Percentiles rank a stretch among this genome's conserved stretches.
Conservation (phyloP, 2,113 vertebrate species). For the Psephotus haematonotus region DNA sequence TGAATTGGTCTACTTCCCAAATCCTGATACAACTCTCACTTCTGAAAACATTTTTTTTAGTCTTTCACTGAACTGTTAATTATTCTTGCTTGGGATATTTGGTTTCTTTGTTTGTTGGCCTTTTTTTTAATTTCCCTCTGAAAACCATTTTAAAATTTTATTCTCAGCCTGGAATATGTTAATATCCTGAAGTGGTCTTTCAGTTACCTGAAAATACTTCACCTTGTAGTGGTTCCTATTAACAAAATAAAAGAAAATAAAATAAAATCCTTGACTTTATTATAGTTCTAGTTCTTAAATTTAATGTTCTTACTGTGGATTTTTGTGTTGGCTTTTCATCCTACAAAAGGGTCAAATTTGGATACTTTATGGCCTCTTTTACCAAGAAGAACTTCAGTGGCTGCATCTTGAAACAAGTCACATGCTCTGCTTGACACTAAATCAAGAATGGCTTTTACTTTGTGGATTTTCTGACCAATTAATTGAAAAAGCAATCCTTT, state of each 20-base stretch:
- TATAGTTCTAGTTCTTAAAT: neutral
- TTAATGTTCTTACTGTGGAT: neutral
- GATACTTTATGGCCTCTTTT: neutral
- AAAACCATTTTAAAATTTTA: neutral
- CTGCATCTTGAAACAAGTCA: neutral
- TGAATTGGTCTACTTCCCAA: neutral
- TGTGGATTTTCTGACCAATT: neutral
- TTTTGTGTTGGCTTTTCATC: neutral
- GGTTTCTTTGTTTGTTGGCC: neutral
- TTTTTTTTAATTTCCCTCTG: neutral
- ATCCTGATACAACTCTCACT: neutral
- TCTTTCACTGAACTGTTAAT: neutral
- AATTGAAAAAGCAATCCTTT: neutral
- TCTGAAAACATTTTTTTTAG: neutral
- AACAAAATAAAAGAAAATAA: neutral
- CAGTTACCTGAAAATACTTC: neutral
- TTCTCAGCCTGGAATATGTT: neutral
- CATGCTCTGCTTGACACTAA: neutral
- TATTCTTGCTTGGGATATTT: neutral
- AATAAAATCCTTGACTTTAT: neutral
- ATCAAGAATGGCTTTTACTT: neutral
- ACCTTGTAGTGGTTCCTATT: neutral
- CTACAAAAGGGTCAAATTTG: neutral
- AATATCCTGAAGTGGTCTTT: neutral
- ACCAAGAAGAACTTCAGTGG: neutral